Base-by-base conservation (phyloP, 2,888 invertebrate species). In the Epistrophella euchroma region DNA sequence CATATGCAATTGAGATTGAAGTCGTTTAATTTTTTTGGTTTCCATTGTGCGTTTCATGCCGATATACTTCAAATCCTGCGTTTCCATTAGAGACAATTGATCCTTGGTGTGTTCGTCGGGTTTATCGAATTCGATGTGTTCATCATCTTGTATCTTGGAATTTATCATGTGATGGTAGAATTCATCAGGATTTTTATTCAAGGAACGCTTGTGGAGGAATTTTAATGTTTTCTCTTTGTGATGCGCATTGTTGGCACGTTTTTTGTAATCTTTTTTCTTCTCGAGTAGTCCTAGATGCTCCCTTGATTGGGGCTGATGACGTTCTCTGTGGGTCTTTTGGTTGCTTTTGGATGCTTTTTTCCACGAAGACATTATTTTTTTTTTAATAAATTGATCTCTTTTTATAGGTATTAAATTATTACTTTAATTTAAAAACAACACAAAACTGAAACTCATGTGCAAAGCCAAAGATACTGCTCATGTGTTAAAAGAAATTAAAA, bases 141-240 rank as follows among this genome's bases (percentile, higher is more conserved):
- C 93, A 89, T 94, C 95, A 89, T 94, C 92, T 82, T 93, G 92
- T 0, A 96, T 92, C 92, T 95, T 95, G 0, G 98, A 97, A 91
- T 97, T 98, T 77, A 98, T 95, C 99, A 99, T 99, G 91, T 98
- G 98, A 93, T 97, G 98, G 92, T 99, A 97, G 93, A 99, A 99
- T 92, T 99, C 99, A 95, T 99, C 99, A 0, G 98, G 98, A 93
- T 99, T 99, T 91, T 96, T 97, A 91, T 98, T 96, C 25, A 97
- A 93, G 0, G 98, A 98, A 80, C 97, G 95, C 91, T 96, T 96
- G 77, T 96, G 95, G 72, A 99, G 92, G 35, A 96, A 91, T 91
- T 97, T 97, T 2, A 99, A 91, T 0, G 97, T 96, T 77, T 95
- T 94, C 75, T 97, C 95, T 91, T 98, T 98, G 79, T 95, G 94